Evolutionary conservation across 35 echinoderm and acorn worm genomes (phyloP).

Genomic region (Heliocidaris tuberculata): DNA sequence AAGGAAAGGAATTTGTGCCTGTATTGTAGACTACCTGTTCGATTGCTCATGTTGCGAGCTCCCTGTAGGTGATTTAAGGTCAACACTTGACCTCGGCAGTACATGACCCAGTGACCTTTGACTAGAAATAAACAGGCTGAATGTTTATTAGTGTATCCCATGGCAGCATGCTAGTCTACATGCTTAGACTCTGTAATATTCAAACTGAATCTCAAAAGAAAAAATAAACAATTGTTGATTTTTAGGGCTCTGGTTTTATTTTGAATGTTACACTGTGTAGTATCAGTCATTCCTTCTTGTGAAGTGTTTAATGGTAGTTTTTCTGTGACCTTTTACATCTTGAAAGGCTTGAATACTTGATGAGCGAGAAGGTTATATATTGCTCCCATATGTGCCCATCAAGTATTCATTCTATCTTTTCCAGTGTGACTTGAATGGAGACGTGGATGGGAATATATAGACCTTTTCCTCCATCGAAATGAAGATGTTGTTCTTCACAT

Average conservation of each 20-base stretch:
- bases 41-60: neutral
- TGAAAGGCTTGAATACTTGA: neutral
- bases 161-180: neutral
- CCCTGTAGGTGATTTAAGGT: constrained; percentile 6
- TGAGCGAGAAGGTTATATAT: neutral
- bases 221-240: too few relatives aligned
- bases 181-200: neutral
- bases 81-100: neutral
- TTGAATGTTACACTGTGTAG: neutral
- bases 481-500: too few relatives aligned
- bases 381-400: neutral
- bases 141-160: neutral
- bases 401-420: neutral
- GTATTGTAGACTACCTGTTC: neutral
- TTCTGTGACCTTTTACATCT: neutral
- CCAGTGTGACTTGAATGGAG: neutral
- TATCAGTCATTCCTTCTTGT: neutral
- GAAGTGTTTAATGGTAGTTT: neutral
- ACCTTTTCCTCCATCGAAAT: too few relatives aligned
- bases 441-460: neutral
- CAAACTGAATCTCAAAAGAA: too few relatives aligned
- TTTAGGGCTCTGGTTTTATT: too few relatives aligned
- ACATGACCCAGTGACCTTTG: constrained; percentile 1
- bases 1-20: neutral
- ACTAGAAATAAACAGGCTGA: neutral